Evolutionary conservation across 2,113 vertebrate genomes (phyloP).

Genomic region (Prochilodus magdalenae): DNA sequence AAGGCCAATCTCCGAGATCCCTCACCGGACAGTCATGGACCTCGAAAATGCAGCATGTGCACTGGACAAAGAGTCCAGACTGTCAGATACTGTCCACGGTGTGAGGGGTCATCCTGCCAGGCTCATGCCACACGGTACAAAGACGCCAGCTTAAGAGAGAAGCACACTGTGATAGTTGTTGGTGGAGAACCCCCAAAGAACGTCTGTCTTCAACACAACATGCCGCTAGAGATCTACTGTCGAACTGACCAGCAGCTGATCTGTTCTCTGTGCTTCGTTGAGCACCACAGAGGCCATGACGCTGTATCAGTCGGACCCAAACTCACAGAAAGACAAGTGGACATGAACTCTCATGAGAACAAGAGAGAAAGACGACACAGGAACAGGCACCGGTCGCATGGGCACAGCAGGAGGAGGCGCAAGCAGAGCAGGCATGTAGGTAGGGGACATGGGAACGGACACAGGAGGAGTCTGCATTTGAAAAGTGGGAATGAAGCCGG

Average conservation of each 20-base stretch:
- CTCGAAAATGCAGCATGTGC: constrained; percentile 70
- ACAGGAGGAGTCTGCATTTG: constrained; percentile 14
- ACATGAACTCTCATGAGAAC: neutral
- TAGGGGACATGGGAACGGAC: constrained; percentile 2
- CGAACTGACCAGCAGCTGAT: constrained; percentile 33
- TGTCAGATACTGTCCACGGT: constrained; percentile 10
- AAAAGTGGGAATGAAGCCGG: constrained; percentile 2
- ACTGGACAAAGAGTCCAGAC: constrained; percentile 50
- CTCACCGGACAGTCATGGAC: neutral
- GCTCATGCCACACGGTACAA: neutral
- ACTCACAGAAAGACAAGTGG: neutral
- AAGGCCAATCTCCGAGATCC: constrained; percentile 59
- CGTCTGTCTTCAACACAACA: constrained; percentile 33
- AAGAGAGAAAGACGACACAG: neutral
- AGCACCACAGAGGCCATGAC: constrained; percentile 37
- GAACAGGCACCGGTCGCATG: constrained; percentile 23
- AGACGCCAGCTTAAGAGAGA: neutral
- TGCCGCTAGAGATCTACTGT: constrained; percentile 26
- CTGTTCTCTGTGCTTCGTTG: constrained; percentile 23
- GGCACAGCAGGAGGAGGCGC: neutral
- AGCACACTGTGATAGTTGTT: constrained; percentile 23
- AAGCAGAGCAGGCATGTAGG: constrained; percentile 7
- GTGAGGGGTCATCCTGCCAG: neutral
- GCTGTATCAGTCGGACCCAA: neutral
- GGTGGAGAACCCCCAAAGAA: constrained; percentile 14